phyloP scores from a whole-genome alignment of 2,888 invertebrate genomes.

The Drosophila pegasa region DNA sequence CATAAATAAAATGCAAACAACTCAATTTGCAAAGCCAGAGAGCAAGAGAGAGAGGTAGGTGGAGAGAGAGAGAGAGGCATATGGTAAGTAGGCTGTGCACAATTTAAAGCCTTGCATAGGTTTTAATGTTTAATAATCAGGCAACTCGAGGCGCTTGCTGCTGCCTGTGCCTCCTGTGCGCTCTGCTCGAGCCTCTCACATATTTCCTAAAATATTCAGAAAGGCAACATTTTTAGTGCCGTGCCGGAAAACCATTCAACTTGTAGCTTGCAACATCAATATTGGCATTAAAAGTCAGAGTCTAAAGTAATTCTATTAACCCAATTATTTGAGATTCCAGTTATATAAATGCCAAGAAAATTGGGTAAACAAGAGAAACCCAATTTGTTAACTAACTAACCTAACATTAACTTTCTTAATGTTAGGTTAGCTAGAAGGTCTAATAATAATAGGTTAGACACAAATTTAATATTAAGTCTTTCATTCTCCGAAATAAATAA shows the following conservation, averaged over 20 bases:
- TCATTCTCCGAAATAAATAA: no score
- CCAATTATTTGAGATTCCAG: neutral
- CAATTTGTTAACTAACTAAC: no score
- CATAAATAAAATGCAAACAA: constrained; percentile 75
- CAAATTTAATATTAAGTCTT: no score
- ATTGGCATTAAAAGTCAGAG: neutral
- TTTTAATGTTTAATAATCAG: constrained; percentile 37
- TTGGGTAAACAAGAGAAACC: neutral
- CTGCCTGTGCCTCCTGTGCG: neutral
- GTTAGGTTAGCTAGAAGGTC: no score
- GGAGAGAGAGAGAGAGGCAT: neutral
- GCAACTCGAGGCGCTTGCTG: neutral
- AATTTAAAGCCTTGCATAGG: constrained; percentile 26
- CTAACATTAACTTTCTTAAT: no score
- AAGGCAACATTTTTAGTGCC: neutral
- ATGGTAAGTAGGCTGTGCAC: neutral
- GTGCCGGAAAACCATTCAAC: constrained; percentile 9
- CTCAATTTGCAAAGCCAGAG: constrained; percentile 61
- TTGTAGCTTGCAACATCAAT: neutral
- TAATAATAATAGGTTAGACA: no score
- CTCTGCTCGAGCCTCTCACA: neutral
- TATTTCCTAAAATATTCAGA: constrained; percentile 8
- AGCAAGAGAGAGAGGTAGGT: no score
- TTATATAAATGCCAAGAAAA: neutral
- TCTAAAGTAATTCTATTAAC: neutral